Evolutionary conservation across 2,888 invertebrate genomes (phyloP).

Genomic region (Geotrupes spiniger): DNA sequence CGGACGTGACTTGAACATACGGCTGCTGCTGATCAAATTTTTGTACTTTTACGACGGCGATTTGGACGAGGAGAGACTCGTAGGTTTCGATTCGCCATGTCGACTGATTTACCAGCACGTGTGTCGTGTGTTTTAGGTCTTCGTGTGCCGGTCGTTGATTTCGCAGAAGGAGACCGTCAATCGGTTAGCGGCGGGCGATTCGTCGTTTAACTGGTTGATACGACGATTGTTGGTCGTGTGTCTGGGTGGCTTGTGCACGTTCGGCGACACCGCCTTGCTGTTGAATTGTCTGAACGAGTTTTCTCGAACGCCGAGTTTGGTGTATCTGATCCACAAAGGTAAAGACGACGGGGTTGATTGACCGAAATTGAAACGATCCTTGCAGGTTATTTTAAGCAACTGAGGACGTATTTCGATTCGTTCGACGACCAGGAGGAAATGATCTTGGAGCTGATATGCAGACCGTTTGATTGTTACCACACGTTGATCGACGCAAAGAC

Average conservation of each 20-base stretch:
- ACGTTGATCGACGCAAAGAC: conserved; percentile 52
- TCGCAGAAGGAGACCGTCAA: conserved; percentile 46
- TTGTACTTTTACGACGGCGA: conserved; percentile 74
- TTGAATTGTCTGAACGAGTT: conserved; percentile 77
- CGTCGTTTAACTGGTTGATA: too few relatives aligned
- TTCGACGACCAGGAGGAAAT: conserved; percentile 67
- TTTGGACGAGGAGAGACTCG: conserved; percentile 66
- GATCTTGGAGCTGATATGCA: conserved; percentile 70
- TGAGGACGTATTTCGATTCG: conserved; percentile 66
- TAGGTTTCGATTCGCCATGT: conserved; percentile 39
- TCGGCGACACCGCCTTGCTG: conserved; percentile 61
- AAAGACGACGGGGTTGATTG: conserved; percentile 8
- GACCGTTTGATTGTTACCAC: conserved; percentile 66
- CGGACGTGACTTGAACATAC: conserved; percentile 51
- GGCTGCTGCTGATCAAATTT: conserved; percentile 62
- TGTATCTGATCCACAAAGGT: conserved; percentile 60
- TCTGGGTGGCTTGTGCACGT: conserved; percentile 36
- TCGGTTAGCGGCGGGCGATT: too few relatives aligned
- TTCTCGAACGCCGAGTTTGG: conserved; percentile 55
- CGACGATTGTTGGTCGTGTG: conserved; percentile 43
- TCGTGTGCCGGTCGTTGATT: conserved; percentile 49
- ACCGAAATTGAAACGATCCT: conserved; percentile 24
- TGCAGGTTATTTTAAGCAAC: conserved; percentile 70
- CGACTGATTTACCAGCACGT: not conserved
- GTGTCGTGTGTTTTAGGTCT: conserved; percentile 43